These are phyloP conservation scores for Bagarius yarrelli DNA, from an alignment of 2,113 vertebrate genomes.

Conservation along the genomic window DNA sequence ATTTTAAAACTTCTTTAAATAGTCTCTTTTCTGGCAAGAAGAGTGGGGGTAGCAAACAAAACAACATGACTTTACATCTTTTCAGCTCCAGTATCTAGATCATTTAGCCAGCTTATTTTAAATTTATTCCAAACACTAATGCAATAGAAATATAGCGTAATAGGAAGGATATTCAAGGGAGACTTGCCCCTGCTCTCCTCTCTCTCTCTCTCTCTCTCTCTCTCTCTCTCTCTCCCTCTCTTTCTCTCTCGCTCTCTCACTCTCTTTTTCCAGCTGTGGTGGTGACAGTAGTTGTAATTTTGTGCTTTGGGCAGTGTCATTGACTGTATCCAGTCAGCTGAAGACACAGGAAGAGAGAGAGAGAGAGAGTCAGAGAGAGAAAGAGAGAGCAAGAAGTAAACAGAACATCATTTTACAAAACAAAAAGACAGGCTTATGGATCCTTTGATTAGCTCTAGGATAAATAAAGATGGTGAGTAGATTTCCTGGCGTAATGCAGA, in stretches of 20 bases:
- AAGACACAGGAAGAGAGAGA: constrained; percentile 35
- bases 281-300: constrained; percentile 38
- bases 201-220: background rate
- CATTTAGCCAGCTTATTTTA: constrained; percentile 14
- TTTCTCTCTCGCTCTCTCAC: constrained; percentile 14
- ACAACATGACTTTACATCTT: constrained; percentile 3
- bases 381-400: constrained; percentile 35
- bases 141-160: background rate
- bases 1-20: background rate
- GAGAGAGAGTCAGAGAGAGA: constrained; percentile 18
- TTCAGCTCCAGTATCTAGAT: background rate
- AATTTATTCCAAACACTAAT: background rate
- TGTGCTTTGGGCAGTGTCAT: constrained; percentile 41
- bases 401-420: constrained; percentile 26
- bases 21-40: background rate
- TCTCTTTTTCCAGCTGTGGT: constrained; percentile 35
- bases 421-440: constrained; percentile 38
- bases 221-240: constrained; percentile 20
- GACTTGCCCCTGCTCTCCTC: background rate
- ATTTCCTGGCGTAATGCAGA: background rate
- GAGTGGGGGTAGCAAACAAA: background rate
- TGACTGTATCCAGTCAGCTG: constrained; percentile 33
- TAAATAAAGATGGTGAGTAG: constrained; percentile 53
- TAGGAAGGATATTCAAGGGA: background rate
- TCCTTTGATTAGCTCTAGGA: background rate